Conservation (phyloP, 1,140 invertebrate species). For the Pseudachorutes palmiensis region DNA sequence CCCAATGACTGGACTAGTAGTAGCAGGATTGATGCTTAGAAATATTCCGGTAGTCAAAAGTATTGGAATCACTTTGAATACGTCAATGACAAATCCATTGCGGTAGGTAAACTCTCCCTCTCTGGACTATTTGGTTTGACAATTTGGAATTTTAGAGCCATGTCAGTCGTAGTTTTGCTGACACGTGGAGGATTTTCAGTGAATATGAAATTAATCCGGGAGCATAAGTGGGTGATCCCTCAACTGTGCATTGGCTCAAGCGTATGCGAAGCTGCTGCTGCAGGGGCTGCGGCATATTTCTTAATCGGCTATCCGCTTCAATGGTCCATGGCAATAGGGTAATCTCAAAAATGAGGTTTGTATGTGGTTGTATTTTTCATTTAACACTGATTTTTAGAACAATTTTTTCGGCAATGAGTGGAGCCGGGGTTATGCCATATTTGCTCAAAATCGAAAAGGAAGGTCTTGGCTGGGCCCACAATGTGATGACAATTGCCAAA, state of each 20-base stretch:
- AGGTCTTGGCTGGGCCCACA: slow-evolving; percentile 16
- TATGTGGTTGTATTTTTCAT: slow-evolving; percentile 5
- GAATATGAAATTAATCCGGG: slow-evolving; percentile 16
- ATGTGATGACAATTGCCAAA: slow-evolving; percentile 26
- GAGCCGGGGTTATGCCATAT: slow-evolving; percentile 22
- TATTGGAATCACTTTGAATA: slow-evolving; percentile 14
- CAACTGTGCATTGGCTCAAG: slow-evolving; percentile 19
- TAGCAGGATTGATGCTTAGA: slow-evolving; percentile 28
- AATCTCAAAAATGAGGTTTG: slow-evolving; percentile 13
- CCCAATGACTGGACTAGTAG: slow-evolving; percentile 26
- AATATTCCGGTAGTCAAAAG: slow-evolving; percentile 24
- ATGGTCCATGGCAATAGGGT: slow-evolving; percentile 31
- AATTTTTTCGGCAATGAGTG: slow-evolving; percentile 32
- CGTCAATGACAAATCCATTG: slow-evolving; percentile 7
- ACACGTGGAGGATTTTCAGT: slow-evolving; percentile 28
- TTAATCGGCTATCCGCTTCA: slow-evolving; percentile 21
- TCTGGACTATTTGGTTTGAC: not conserved
- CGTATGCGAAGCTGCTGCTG: slow-evolving; percentile 22
- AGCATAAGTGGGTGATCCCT: slow-evolving; percentile 34
- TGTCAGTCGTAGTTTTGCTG: slow-evolving; percentile 32
- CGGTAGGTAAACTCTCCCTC: slow-evolving; percentile 16
- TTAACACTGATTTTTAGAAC: slow-evolving; percentile 19
- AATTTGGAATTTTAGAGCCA: slow-evolving; percentile 19
- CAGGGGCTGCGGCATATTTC: slow-evolving; percentile 16
- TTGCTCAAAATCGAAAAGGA: slow-evolving; percentile 15